Evolutionary conservation across 2,797 vertebrate species (phyloP).

Genomic region (Dallia pectoralis): DNA sequence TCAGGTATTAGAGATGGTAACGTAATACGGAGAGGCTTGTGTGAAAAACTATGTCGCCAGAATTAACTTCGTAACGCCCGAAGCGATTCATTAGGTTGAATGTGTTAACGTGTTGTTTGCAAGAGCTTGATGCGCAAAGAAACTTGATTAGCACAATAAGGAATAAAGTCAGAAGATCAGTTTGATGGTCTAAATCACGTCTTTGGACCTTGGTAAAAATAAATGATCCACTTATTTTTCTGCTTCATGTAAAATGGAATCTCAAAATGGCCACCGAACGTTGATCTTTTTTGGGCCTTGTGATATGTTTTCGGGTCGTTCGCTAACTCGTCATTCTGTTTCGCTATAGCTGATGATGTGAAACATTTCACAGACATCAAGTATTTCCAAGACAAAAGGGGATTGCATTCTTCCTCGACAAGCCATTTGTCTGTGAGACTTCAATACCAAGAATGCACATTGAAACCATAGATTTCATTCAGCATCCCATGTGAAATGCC

Average conservation of each 20-base stretch:
- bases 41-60: background rate
- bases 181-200: conserved; percentile 27
- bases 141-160: conserved; percentile 3
- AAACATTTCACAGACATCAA: conserved; percentile 23
- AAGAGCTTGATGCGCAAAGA: background rate
- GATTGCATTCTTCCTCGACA: conserved; percentile 36
- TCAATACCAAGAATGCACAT: conserved; percentile 52
- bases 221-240: conserved; percentile 3
- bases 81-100: too few relatives aligned
- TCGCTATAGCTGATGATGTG: background rate
- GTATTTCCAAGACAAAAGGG: conserved; percentile 45
- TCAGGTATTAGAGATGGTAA: background rate
- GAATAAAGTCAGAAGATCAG: conserved; percentile 7
- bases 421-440: conserved; percentile 64
- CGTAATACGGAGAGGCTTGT: background rate
- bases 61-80: background rate
- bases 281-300: background rate
- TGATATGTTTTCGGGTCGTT: background rate
- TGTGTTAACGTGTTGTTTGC: too few relatives aligned
- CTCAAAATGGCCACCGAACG: conserved; percentile 9
- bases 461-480: conserved; percentile 58
- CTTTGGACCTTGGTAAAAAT: conserved; percentile 7
- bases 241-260: background rate
- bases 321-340: background rate
- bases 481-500: conserved; percentile 64